phyloP scores from a whole-genome alignment of 2,113 vertebrate genomes.

The Pelecanus crispus region DNA sequence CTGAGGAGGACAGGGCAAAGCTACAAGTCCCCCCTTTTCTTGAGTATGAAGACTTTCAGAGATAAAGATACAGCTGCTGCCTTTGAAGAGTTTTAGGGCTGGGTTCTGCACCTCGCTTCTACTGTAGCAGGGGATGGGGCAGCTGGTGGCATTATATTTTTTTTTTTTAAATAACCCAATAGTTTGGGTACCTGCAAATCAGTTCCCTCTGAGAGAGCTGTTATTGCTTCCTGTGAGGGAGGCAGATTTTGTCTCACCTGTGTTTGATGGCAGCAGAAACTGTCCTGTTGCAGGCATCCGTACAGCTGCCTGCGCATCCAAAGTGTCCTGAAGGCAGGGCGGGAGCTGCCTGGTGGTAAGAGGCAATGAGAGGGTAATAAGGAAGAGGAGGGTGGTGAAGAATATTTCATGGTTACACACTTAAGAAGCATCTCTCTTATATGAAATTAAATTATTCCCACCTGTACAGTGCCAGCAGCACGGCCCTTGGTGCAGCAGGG shows the following conservation, averaged over 20 bases:
- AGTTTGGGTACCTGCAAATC: fast-evolving
- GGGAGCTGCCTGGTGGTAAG: background rate
- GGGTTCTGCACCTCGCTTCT: background rate
- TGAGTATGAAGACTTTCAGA: background rate
- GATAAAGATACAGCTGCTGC: background rate
- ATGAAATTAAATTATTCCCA: background rate
- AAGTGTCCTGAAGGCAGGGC: fast-evolving
- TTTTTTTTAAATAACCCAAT: background rate
- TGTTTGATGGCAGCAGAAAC: background rate
- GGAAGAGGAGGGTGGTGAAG: background rate
- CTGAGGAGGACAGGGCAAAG: background rate
- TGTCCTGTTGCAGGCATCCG: background rate
- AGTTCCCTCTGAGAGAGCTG: background rate
- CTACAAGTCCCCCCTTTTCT: background rate
- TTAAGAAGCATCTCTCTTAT: background rate
- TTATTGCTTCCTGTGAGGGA: background rate
- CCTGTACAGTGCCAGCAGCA: background rate
- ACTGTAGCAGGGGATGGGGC: too few species aligned
- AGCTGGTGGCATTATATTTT: background rate
- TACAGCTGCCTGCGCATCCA: background rate
- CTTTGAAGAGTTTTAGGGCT: background rate
- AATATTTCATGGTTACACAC: background rate
- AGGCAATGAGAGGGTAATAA: too few species aligned
- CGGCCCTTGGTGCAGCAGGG: background rate
- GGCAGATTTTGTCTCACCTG: background rate